Evolutionary conservation across 2,797 vertebrate species (phyloP).

Genomic region (Percopsis omiscomaycus): DNA sequence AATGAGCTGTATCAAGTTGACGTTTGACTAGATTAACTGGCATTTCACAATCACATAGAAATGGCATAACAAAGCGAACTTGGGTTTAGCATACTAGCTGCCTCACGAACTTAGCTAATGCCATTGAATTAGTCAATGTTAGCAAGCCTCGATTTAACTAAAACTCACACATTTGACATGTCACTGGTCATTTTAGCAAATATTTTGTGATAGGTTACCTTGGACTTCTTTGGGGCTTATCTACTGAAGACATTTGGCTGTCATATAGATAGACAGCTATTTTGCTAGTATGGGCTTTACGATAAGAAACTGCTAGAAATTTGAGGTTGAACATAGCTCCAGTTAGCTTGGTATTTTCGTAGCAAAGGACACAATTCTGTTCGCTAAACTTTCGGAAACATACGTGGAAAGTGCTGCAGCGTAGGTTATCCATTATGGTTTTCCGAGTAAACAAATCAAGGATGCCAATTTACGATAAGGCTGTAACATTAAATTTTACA

Average conservation of each 20-base stretch:
- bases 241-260: constrained; percentile 18
- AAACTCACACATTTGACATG: too few species aligned
- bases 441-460: not conserved
- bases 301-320: constrained; percentile 52
- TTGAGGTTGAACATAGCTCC: too few species aligned
- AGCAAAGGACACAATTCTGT: not conserved
- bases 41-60: constrained; percentile 24
- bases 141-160: not conserved
- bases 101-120: constrained; percentile 9
- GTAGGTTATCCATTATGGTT: not conserved
- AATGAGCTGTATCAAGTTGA: not conserved
- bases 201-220: not conserved
- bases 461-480: not conserved
- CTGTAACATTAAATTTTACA: not conserved
- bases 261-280: constrained; percentile 42
- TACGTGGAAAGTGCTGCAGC: not conserved
- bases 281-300: constrained; percentile 27
- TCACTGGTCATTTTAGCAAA: too few species aligned
- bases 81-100: not conserved
- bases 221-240: constrained; percentile 23
- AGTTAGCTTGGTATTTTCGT: too few species aligned
- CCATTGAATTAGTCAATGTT: not conserved
- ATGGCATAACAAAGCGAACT: not conserved
- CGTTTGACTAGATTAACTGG: constrained; percentile 15
- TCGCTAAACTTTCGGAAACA: not conserved